These are phyloP conservation scores for Cladopsammia gracilis DNA, from an alignment of 64 coral and sea anemone genomes.

Conservation along the genomic window DNA sequence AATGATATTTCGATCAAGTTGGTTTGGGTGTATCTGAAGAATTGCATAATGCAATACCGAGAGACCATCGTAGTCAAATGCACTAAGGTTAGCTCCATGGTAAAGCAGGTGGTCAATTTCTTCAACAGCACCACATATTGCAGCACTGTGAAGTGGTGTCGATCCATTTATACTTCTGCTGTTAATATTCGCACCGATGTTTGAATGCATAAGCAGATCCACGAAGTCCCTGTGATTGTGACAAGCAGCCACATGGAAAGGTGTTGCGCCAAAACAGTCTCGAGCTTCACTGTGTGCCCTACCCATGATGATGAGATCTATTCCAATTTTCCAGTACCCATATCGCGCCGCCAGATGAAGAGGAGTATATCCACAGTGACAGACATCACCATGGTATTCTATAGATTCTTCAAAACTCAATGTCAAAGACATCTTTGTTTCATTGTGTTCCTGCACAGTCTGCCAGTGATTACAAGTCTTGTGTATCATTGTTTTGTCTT, in stretches of 20 bases:
- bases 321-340: too few species aligned
- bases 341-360: too few species aligned
- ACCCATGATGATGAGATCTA: too few species aligned
- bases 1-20: too few species aligned
- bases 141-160: conserved; percentile 27
- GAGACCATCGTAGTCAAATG: background rate
- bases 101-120: background rate
- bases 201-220: background rate
- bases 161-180: conserved; percentile 19
- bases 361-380: too few species aligned
- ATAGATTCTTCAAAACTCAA: too few species aligned
- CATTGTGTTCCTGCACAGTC: too few species aligned
- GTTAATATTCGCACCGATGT: background rate
- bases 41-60: too few species aligned
- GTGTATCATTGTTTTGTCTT: background rate
- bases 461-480: background rate
- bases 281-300: background rate
- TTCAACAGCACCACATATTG: background rate
- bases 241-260: conserved; percentile 23
- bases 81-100: conserved; percentile 9
- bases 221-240: background rate
- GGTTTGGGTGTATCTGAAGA: too few species aligned
- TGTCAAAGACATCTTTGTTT: too few species aligned
- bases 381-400: too few species aligned
- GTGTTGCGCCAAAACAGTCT: conserved; percentile 17